These are phyloP conservation scores for Lagria hirta DNA, from an alignment of 2,888 invertebrate genomes.

Conservation along the genomic window DNA sequence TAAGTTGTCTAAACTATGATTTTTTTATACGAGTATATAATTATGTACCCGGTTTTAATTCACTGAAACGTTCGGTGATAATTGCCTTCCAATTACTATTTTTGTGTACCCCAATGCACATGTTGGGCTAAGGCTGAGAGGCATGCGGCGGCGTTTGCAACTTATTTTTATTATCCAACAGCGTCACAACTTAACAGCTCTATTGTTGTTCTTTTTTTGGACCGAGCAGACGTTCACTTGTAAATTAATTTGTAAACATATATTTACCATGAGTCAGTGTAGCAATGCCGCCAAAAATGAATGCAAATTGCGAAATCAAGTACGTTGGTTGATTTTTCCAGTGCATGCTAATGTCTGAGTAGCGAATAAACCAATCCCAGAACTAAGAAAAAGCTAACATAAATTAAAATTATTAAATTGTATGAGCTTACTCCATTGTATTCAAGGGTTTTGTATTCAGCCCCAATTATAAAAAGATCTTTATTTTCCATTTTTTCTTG, in stretches of 20 bases:
- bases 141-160: too few species aligned
- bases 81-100: background rate
- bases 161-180: background rate
- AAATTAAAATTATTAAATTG: background rate
- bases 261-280: constrained; percentile 69
- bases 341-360: constrained; percentile 58
- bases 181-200: too few species aligned
- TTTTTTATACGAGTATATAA: too few species aligned
- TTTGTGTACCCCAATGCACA: too few species aligned
- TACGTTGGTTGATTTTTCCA: constrained; percentile 70
- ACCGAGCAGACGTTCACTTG: too few species aligned
- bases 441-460: constrained; percentile 43
- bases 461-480: constrained; percentile 43
- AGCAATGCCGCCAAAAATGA: constrained; percentile 62
- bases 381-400: constrained; percentile 52
- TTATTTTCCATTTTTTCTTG: constrained; percentile 39
- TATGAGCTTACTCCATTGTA: constrained; percentile 46
- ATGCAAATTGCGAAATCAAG: constrained; percentile 64
- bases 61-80: too few species aligned
- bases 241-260: background rate
- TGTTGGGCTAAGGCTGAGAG: too few species aligned
- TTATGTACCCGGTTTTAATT: too few species aligned
- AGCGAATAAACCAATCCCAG: constrained; percentile 64
- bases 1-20: too few species aligned
- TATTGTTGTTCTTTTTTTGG: too few species aligned